Conservation (phyloP, 2,797 vertebrate species). For the Macrochelys suwanniensis region DNA sequence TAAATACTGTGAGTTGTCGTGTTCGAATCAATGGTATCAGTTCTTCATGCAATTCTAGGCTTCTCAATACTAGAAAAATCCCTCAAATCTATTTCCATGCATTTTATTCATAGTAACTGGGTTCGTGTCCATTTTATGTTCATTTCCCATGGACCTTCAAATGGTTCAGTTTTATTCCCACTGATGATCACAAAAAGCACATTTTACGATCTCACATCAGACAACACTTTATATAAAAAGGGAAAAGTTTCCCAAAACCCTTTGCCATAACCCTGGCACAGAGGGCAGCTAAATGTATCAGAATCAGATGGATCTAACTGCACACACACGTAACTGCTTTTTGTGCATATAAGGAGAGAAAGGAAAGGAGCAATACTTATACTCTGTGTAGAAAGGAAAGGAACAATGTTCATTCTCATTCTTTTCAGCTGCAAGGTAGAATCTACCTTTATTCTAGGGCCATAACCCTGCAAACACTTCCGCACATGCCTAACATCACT, state of each 20-base stretch:
- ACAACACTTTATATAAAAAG: background rate
- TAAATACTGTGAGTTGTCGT: background rate
- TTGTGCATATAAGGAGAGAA: background rate
- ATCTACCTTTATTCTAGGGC: background rate
- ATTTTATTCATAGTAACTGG: background rate
- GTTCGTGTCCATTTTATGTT: background rate
- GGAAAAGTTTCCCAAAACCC: background rate
- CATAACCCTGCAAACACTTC: background rate
- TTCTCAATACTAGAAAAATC: background rate
- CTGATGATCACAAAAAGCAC: background rate
- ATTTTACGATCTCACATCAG: rapidly evolving
- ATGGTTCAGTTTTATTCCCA: background rate
- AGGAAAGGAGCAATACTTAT: background rate
- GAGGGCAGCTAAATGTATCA: background rate
- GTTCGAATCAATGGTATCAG: background rate
- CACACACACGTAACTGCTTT: background rate
- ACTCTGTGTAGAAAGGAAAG: background rate
- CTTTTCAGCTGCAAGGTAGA: background rate
- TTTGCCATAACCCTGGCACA: background rate
- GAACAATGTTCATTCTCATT: background rate
- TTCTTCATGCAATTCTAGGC: background rate
- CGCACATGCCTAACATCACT: background rate
- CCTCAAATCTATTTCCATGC: background rate
- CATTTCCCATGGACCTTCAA: background rate
- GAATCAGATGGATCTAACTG: background rate